phyloP scores from a whole-genome alignment of 2,888 invertebrate species.

The Nomada hirtipes region DNA sequence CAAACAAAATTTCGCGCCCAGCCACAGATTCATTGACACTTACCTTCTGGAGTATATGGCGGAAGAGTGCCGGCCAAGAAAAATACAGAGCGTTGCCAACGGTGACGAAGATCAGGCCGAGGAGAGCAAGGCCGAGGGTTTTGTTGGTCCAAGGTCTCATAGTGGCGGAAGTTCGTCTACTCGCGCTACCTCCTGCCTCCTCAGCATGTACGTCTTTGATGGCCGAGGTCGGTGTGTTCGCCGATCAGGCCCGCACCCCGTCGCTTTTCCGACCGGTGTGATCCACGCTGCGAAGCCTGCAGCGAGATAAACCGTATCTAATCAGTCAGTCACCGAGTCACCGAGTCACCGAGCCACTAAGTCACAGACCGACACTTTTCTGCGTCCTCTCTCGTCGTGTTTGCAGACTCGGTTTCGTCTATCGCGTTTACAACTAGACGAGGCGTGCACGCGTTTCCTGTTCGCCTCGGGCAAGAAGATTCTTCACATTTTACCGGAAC shows the following conservation, averaged over 20 bases:
- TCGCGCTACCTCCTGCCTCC: slow-evolving; percentile 42
- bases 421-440: no score
- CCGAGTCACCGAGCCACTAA: not conserved
- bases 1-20: no score
- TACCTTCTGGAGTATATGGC: slow-evolving; percentile 75
- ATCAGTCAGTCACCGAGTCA: slow-evolving; percentile 55
- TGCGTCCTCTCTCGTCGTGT: not conserved
- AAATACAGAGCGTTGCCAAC: slow-evolving; percentile 74
- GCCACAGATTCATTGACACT: slow-evolving; percentile 20
- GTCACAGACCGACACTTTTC: not conserved
- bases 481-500: not conserved
- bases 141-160: slow-evolving; percentile 81
- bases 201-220: slow-evolving; percentile 68
- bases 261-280: slow-evolving; percentile 25
- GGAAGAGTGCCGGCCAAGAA: slow-evolving; percentile 74
- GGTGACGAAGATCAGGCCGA: slow-evolving; percentile 73
- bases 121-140: slow-evolving; percentile 72
- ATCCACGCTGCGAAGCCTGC: slow-evolving; percentile 16
- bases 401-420: not conserved
- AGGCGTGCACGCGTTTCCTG: slow-evolving; percentile 8
- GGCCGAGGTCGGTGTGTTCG: slow-evolving; percentile 18
- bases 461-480: slow-evolving; percentile 4
- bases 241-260: slow-evolving; percentile 34
- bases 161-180: slow-evolving; percentile 47
- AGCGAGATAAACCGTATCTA: slow-evolving; percentile 65